Evolutionary conservation across 2,113 vertebrate species (phyloP).

Genomic region (Leptosomus discolor): DNA sequence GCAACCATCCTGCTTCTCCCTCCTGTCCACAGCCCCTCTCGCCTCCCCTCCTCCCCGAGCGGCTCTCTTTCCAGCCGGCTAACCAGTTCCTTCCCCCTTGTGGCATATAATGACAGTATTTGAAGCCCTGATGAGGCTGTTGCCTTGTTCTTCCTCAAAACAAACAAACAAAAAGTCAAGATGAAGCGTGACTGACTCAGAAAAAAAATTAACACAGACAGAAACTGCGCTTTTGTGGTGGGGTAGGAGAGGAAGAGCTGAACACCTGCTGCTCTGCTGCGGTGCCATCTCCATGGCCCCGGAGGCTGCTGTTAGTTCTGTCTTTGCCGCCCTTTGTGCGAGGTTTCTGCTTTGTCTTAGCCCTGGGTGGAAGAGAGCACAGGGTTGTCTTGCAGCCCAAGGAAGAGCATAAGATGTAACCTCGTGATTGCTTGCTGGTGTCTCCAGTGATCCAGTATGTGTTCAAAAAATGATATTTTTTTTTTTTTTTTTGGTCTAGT

Average conservation of each 20-base stretch:
- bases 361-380: not conserved
- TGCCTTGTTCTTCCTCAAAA: constrained; percentile 30
- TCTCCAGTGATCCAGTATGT: not conserved
- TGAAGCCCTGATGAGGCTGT: not conserved
- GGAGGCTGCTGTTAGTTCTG: not conserved
- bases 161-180: constrained; percentile 42
- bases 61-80: not conserved
- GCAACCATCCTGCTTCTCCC: not conserved
- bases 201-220: not conserved
- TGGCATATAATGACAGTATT: not conserved
- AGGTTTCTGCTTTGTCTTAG: not conserved
- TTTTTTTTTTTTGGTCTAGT: not conserved
- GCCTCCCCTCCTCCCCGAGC: not conserved
- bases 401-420: not conserved
- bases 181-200: not conserved
- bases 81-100: constrained; percentile 28
- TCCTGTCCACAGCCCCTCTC: not conserved
- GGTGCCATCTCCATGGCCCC: not conserved
- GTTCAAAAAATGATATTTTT: not conserved
- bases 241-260: not conserved
- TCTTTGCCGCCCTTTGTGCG: not conserved
- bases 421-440: not conserved
- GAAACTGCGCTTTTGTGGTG: not conserved
- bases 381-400: not conserved
- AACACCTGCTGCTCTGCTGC: constrained; percentile 37